These are phyloP conservation scores for Dorcus hopei DNA, from an alignment of 2,888 invertebrate species.

Conservation along the genomic window DNA sequence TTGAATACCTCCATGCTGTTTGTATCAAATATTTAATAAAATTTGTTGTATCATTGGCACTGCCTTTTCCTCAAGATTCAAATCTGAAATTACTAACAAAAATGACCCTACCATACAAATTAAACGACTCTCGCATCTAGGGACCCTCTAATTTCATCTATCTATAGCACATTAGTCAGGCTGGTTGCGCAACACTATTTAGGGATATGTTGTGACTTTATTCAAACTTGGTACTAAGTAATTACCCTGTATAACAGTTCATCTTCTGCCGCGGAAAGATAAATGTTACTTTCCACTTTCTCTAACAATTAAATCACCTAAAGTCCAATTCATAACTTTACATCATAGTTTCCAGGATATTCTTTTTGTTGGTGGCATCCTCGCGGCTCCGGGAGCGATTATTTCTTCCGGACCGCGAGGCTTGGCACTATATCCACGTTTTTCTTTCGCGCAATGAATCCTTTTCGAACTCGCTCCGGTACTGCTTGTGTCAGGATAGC, in stretches of 20 bases:
- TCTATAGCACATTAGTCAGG: not conserved
- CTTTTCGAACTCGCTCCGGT: slow-evolving; percentile 23
- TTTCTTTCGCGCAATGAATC: slow-evolving; percentile 32
- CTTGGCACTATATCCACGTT: slow-evolving; percentile 42
- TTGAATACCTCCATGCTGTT: too few species aligned
- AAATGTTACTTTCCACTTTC: not conserved
- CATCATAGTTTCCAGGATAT: slow-evolving; percentile 27
- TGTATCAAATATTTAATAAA: too few species aligned
- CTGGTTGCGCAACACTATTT: not conserved
- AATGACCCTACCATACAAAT: too few species aligned
- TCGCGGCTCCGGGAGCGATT: slow-evolving; percentile 34
- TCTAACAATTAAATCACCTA: not conserved
- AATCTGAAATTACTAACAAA: too few species aligned
- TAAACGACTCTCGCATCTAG: too few species aligned
- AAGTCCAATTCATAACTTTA: slow-evolving; percentile 4
- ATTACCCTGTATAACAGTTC: slow-evolving; percentile 2
- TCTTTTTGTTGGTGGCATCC: slow-evolving; percentile 20
- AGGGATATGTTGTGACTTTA: not conserved
- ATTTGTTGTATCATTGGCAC: too few species aligned
- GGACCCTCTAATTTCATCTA: too few species aligned
- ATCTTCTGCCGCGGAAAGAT: not conserved
- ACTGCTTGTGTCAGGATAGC: slow-evolving; percentile 37
- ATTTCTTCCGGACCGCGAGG: slow-evolving; percentile 37
- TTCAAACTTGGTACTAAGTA: slow-evolving; percentile 18
- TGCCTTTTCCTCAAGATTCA: too few species aligned